phyloP scores from a whole-genome alignment of 2,797 vertebrate species.

The Chaetodon trifasciatus region DNA sequence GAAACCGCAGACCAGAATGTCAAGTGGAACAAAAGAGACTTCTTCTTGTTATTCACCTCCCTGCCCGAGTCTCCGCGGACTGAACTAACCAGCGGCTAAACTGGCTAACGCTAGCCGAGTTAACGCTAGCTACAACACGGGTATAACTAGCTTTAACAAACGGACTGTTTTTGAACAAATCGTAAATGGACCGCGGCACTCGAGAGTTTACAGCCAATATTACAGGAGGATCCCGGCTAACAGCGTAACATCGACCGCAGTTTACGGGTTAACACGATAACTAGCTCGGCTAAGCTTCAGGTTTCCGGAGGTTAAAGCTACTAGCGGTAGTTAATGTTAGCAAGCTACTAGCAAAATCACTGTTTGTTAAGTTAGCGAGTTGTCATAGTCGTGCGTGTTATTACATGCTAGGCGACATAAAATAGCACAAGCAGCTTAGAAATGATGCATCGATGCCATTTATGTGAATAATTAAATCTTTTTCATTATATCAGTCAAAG shows the following conservation, averaged over 20 bases:
- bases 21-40: constrained; percentile 77
- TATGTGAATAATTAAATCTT: background rate
- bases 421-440: background rate
- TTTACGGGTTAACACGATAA: constrained; percentile 59
- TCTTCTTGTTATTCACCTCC: constrained; percentile 56
- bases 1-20: constrained; percentile 57
- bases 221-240: background rate
- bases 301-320: constrained; percentile 18
- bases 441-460: background rate
- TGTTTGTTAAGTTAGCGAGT: background rate
- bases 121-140: constrained; percentile 57
- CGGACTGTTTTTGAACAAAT: background rate
- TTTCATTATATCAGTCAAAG: background rate
- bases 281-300: constrained; percentile 35
- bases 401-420: background rate
- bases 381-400: background rate
- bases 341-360: background rate
- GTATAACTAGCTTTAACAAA: constrained; percentile 29
- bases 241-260: constrained; percentile 1
- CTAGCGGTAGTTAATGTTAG: constrained; percentile 35
- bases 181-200: background rate
- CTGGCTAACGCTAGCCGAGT: constrained; percentile 72
- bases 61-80: constrained; percentile 45
- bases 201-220: background rate
- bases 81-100: constrained; percentile 71